These are phyloP conservation scores for Pseudorectes ferrugineus DNA, from an alignment of 2,113 vertebrate genomes.

Conservation along the genomic window DNA sequence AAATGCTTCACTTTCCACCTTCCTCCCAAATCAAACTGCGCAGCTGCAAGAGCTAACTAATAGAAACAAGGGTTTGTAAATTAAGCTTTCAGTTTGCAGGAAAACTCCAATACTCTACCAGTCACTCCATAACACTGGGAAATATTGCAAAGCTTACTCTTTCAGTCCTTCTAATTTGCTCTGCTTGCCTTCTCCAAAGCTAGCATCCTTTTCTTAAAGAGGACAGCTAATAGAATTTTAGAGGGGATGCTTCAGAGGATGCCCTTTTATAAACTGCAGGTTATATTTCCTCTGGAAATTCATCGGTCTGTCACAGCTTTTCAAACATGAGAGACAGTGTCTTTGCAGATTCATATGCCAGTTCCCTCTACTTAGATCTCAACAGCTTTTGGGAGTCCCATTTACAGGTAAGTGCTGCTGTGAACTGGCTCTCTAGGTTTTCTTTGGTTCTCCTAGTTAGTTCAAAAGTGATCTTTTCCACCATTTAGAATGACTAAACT, in stretches of 20 bases:
- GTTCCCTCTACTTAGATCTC: not conserved
- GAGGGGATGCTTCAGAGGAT: not conserved
- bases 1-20: not conserved
- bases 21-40: not conserved
- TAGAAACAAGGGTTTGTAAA: not conserved
- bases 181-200: not conserved
- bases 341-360: not conserved
- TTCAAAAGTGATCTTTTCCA: not conserved
- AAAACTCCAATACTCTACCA: not conserved
- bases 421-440: not conserved
- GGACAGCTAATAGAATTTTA: not conserved
- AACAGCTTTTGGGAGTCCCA: not conserved
- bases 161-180: not conserved
- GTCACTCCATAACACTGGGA: not conserved
- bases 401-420: not conserved
- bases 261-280: accelerated
- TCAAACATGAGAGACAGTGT: not conserved
- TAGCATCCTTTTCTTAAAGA: not conserved
- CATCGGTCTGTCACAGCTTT: accelerated
- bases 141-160: not conserved
- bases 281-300: not conserved
- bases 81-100: not conserved
- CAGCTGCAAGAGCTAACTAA: not conserved
- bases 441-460: not conserved
- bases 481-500: not conserved